Conservation (phyloP, 2,888 invertebrate species). For the Ochlodes sylvanus region DNA sequence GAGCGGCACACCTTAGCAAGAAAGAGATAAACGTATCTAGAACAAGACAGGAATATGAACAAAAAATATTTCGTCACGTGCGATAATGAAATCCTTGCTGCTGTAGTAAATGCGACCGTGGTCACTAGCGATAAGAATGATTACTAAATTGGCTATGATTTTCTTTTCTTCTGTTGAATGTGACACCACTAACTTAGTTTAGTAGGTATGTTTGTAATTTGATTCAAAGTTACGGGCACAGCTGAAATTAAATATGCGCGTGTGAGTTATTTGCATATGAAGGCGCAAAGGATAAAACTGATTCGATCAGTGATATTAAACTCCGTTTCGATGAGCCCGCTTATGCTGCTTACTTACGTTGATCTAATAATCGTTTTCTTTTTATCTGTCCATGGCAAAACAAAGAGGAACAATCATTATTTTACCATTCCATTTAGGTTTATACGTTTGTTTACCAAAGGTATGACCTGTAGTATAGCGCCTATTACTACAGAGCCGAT, state of each 20-base stretch:
- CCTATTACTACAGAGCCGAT: too few species aligned
- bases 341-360: too few species aligned
- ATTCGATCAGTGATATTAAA: constrained; percentile 52
- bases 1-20: constrained; percentile 8
- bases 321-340: too few species aligned
- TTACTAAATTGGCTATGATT: constrained; percentile 13
- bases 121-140: constrained; percentile 15
- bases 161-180: constrained; percentile 18
- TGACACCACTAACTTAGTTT: constrained; percentile 18
- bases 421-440: too few species aligned
- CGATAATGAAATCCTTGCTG: constrained; percentile 44
- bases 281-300: constrained; percentile 4
- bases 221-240: constrained; percentile 36
- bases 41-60: constrained; percentile 43
- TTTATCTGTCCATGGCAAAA: too few species aligned
- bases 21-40: constrained; percentile 40
- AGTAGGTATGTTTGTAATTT: constrained; percentile 26
- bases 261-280: constrained; percentile 11
- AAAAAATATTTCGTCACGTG: constrained; percentile 57
- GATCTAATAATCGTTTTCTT: too few species aligned
- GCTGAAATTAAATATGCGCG: constrained; percentile 29
- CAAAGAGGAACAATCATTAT: too few species aligned
- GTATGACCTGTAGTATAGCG: too few species aligned
- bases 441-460: too few species aligned
- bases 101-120: constrained; percentile 30